These are phyloP conservation scores for Myotis daubentonii DNA, from an alignment of 2,797 vertebrate species.

Conservation along the genomic window DNA sequence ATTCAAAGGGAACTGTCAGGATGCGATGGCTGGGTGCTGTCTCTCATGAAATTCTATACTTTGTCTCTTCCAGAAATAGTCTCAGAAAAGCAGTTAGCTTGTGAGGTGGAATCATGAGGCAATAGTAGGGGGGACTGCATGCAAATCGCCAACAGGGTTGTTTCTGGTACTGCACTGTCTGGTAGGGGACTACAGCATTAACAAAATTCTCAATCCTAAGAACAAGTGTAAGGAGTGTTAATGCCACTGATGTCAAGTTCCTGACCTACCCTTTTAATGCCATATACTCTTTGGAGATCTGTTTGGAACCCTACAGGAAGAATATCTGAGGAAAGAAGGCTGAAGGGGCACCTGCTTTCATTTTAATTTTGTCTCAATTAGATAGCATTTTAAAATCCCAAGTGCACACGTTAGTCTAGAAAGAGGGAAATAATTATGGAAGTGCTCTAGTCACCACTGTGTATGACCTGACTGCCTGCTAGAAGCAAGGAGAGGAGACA, in stretches of 20 bases:
- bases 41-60: not conserved
- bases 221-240: not conserved
- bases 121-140: not conserved
- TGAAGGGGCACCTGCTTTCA: constrained; percentile 30
- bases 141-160: not conserved
- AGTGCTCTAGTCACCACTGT: constrained; percentile 21
- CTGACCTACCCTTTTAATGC: not conserved
- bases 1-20: not conserved
- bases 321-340: not conserved
- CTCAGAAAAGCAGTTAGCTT: not conserved
- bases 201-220: not conserved
- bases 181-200: not conserved
- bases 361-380: constrained; percentile 68
- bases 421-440: constrained; percentile 56
- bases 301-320: not conserved
- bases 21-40: not conserved
- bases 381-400: constrained; percentile 58
- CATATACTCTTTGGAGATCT: not conserved
- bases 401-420: constrained; percentile 55
- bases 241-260: not conserved
- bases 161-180: not conserved
- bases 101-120: not conserved
- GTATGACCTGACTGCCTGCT: constrained; percentile 38
- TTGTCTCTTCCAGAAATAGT: not conserved
- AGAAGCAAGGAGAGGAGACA: constrained; percentile 9